Evolutionary conservation across 2,888 invertebrate genomes (phyloP), one percentile per base, ranked within the genome.

Genomic region (Hypomecis punctinalis): DNA sequence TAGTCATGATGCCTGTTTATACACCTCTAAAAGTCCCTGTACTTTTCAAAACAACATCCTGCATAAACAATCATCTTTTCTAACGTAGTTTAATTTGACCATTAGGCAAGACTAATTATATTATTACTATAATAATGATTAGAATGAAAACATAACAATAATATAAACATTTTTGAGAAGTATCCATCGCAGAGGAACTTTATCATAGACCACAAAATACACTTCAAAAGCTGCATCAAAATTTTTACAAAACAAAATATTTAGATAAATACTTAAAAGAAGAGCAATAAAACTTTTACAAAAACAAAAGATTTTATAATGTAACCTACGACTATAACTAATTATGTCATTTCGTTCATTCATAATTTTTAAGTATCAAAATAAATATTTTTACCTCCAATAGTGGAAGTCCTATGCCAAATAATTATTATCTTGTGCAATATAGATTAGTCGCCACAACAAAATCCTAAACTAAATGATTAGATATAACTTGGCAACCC

Each of bases 401-500:
- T 35, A 48, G 45, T 45, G 13, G 11, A 0, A 33, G 13, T 33
- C 39, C 39, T 0, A 39, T 13, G 23, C 40, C 55, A 37, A 45
- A 37, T 46, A 36, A 46, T 36, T 42, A 36, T 43, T 45, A 23
- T 36, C 40, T 61, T 46, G 61, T 54, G 54, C 40, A 40, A 48
- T 40, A 23, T 23, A 48, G 36, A 55, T 43, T 55, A 13, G 45
- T 46, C 37, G 49, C n/a, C 54, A 37, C 5, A 39, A 71, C 69
- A 76, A 61, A 71, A 71, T 67, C 71, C 39, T 71, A 73, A 73
- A 74, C 71, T 75, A 71, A 75, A 81, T 81, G 76, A 82, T 82
- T 82, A 84, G 78, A 55, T 37, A 43, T 54, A 55, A 71, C 71
- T 82, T 84, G 84, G 84, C 83, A 81, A 79, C 76, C 77, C 42